Base-by-base conservation (phyloP, 2,797 vertebrate species). In the Scleropages formosus region DNA sequence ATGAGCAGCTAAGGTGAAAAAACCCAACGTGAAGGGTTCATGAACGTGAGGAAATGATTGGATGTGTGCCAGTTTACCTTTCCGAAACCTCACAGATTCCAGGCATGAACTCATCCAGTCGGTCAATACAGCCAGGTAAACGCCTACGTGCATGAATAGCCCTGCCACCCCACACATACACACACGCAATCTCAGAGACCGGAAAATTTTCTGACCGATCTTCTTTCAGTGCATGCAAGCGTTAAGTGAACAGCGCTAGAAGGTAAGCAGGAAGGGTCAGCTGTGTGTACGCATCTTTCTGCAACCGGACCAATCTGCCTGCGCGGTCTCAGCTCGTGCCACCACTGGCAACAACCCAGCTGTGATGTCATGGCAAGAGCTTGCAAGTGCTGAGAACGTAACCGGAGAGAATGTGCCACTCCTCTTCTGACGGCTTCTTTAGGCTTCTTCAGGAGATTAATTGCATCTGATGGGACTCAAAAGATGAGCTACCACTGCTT, bases 181-280 rank as follows among this genome's bases (percentile, higher is more conserved):
- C 15, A 75, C 65, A 56, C 66, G 18, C 16, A 8, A 8, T 18
- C 20, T 59, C 60, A n/a, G n/a, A n/a, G n/a, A n/a, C n/a, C 56
- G 26, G 61, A 6, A 20, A 65, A 44, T n/a, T 27, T 20, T 12
- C 20, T 47, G 53, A 31, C 61, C 44, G 66, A 67, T 82, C 79
- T 74, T 22, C 66, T 84, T 84, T 79, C 79, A 76, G 68, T 49
- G 68, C 31, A 72, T 65, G 77, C 71, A 73, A 26, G 56, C 67
- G 65, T 71, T 53, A 59, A 78, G 62, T 80, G 78, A 84, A 75
- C 75, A 77, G 78, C 70, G 64, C 72, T 67, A 78, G 73, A 77
- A 26, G 77, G 78, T 80, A 67, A 77, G 76, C 79, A 68, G 80
- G 80, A 77, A 76, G 78, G 74, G 75, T 77, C 76, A 61, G 60